phyloP scores from a whole-genome alignment of 2,113 vertebrate species.

The Emydura subglobosa region DNA sequence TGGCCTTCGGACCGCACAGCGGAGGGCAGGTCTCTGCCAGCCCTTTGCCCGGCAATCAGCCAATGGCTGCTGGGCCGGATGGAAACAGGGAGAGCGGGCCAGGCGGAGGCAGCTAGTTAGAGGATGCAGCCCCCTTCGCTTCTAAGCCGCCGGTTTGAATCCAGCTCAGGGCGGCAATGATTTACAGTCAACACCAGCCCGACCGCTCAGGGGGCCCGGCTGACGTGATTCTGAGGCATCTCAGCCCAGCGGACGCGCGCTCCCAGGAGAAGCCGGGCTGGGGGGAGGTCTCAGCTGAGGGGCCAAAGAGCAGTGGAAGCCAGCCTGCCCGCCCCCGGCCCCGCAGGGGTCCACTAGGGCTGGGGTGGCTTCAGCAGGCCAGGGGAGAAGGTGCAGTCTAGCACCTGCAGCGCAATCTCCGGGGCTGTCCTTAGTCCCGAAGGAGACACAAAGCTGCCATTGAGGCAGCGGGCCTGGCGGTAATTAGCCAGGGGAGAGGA shows the following conservation, averaged over 20 bases:
- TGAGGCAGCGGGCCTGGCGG: not conserved
- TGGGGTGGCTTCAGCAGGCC: too few species aligned
- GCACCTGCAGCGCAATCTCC: too few species aligned
- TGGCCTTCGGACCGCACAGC: not conserved
- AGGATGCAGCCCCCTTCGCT: not conserved
- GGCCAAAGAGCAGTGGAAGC: not conserved
- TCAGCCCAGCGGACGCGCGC: not conserved
- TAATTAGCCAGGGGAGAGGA: not conserved
- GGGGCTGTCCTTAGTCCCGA: not conserved
- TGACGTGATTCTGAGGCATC: not conserved
- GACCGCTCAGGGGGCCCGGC: not conserved
- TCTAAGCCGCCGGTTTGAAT: not conserved
- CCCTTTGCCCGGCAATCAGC: too few species aligned
- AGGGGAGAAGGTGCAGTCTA: not conserved
- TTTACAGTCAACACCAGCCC: not conserved
- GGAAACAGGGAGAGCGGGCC: not conserved
- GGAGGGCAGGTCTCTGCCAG: not conserved
- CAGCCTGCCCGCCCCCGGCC: not conserved
- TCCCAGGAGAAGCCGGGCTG: not conserved
- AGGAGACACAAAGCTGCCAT: not conserved
- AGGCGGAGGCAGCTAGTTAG: not conserved
- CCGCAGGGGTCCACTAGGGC: rapidly evolving
- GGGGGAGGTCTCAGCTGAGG: not conserved
- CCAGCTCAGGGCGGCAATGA: not conserved
- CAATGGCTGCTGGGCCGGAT: not conserved